These are phyloP conservation scores for Anolis carolinensis DNA, from an alignment of 2,113 vertebrate species.

Conservation along the genomic window DNA sequence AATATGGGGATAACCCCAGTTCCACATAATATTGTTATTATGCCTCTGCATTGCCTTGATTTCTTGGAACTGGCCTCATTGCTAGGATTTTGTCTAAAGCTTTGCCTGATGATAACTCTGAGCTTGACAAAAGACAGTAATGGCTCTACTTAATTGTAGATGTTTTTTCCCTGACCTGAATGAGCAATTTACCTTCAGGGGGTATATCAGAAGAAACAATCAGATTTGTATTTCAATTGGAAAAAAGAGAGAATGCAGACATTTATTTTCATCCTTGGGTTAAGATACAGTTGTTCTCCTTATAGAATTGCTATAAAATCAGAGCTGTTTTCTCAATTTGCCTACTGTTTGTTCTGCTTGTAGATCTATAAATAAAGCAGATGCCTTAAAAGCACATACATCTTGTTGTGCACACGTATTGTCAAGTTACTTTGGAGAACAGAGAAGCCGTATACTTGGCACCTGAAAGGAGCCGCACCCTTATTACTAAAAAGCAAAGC, in stretches of 20 bases:
- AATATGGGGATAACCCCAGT: not conserved
- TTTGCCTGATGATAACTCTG: not conserved
- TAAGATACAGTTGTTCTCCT: not conserved
- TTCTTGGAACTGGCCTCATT: not conserved
- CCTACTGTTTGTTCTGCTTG: not conserved
- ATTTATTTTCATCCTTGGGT: not conserved
- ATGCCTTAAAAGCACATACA: not conserved
- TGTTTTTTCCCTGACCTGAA: not conserved
- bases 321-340: not conserved
- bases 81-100: not conserved
- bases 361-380: not conserved
- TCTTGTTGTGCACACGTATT: not conserved
- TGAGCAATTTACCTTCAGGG: not conserved
- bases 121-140: constrained; percentile 1
- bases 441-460: not conserved
- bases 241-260: not conserved
- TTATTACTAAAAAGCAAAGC: not conserved
- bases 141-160: not conserved
- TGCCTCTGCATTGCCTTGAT: not conserved
- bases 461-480: too few relatives aligned
- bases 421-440: not conserved
- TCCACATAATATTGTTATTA: not conserved
- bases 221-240: not conserved
- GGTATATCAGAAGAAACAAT: not conserved
- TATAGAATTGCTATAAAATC: not conserved